phyloP scores from a whole-genome alignment of 2,888 invertebrate species.

The Mythimna loreyi region DNA sequence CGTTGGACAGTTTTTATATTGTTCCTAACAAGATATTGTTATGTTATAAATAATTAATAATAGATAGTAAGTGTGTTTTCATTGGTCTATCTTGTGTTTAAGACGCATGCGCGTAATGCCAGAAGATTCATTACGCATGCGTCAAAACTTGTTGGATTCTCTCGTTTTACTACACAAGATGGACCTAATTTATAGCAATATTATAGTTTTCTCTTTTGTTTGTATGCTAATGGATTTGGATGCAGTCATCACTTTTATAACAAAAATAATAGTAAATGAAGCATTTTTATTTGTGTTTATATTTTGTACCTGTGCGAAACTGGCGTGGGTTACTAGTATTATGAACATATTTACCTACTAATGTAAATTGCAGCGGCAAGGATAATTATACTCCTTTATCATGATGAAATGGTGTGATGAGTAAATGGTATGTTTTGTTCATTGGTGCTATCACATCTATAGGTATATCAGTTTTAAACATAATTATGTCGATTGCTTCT shows the following conservation, averaged over 20 bases:
- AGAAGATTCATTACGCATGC: constrained; percentile 1
- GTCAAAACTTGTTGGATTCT: constrained; percentile 16
- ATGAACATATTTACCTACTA: no score
- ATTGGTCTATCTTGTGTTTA: not conserved
- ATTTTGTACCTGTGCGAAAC: no score
- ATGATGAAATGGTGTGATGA: not conserved
- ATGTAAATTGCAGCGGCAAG: no score
- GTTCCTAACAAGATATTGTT: not conserved
- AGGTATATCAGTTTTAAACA: not conserved
- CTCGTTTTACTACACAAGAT: not conserved
- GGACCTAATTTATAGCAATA: not conserved
- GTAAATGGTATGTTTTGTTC: not conserved
- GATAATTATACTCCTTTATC: not conserved
- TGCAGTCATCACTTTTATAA: no score
- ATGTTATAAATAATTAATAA: not conserved
- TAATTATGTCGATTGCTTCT: not conserved
- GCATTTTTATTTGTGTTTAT: no score
- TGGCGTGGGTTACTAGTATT: no score
- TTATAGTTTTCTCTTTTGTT: no score
- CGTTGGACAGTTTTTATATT: not conserved
- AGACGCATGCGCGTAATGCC: constrained; percentile 12
- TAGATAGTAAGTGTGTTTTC: not conserved
- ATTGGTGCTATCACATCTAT: not conserved
- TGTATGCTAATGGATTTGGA: no score
- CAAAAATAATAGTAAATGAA: no score